Conservation (phyloP, 2,113 vertebrate genomes). For the Gavialis gangeticus region DNA sequence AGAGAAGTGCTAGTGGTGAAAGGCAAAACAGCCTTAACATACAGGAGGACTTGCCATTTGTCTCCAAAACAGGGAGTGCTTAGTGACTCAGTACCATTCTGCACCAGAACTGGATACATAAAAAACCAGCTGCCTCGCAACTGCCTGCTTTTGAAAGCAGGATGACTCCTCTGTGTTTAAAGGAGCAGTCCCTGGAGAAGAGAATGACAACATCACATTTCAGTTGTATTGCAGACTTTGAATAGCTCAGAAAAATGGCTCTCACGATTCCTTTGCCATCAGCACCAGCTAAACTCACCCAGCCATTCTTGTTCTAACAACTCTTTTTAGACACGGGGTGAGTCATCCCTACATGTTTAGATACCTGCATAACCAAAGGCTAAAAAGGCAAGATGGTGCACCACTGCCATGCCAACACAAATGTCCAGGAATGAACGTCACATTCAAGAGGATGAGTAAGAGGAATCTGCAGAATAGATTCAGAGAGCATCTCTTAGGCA, state of each 20-base stretch:
- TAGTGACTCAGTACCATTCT: neutral
- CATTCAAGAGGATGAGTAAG: slow-evolving; percentile 42
- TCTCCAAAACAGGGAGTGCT: neutral
- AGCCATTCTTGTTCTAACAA: slow-evolving; percentile 25
- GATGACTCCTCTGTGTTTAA: slow-evolving; percentile 55
- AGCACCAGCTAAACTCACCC: fast-evolving
- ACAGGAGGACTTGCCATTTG: neutral
- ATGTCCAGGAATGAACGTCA: slow-evolving; percentile 47
- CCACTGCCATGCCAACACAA: slow-evolving; percentile 53
- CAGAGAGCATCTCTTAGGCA: slow-evolving; percentile 20
- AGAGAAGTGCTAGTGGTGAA: neutral
- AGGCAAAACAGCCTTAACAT: neutral
- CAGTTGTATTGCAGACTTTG: neutral
- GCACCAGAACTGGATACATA: neutral
- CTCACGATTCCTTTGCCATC: neutral
- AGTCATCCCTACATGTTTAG: slow-evolving; percentile 60
- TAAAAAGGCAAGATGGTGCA: slow-evolving; percentile 71
- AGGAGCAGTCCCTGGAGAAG: slow-evolving; percentile 47
- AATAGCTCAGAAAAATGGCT: neutral
- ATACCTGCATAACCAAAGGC: slow-evolving; percentile 58
- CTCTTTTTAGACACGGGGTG: slow-evolving; percentile 52
- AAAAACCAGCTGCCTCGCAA: slow-evolving; percentile 38
- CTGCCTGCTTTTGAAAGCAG: slow-evolving; percentile 19
- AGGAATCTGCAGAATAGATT: neutral
- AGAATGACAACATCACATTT: slow-evolving; percentile 40